Base-by-base conservation (phyloP, 1,140 invertebrate genomes). In the Ips nitidus region DNA sequence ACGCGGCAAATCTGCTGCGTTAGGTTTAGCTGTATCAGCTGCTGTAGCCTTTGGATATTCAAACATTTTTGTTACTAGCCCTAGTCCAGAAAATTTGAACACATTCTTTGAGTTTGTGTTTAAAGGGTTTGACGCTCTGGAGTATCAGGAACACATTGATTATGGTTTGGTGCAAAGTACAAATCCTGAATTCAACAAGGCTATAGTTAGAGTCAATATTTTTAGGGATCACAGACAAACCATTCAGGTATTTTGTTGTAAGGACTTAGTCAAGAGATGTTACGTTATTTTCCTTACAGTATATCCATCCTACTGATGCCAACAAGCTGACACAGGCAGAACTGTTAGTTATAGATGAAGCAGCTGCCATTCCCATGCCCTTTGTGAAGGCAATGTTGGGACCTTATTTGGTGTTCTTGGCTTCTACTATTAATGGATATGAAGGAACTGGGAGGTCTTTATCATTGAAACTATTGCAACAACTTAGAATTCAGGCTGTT, bases 401-500 rank as follows among this genome's bases (percentile, higher is more conserved):
- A 0, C 94, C 96, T 1, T 98, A 98, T 79, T 83, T 99, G 43
- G 93, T 97, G 2, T 96, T 99, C 78, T 88, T 99, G 77, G 91
- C 98, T 0, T 99, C 98, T 0, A 99, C 98, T 0, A 94, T 99
- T 41, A 97, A 98, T 80, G 97, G 96, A 77, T 99, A 99, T 81
- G 98, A 99, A 86, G 98, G 98, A 61, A 99, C 98, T 0, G 97
- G 98, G 36, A 84, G 98, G 37, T 98, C 96, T 1, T 83, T 99
- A 2, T 98, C 96, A 0, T 82, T 99, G 7, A 99, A 99, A 84
- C 82, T 99, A 1, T 88, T 99, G 22, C 89, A 97, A 71, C 94
- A 99, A 77, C 83, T 99, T 1, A 80, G 92, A 62, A 82, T 85
- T 47, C 90, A 93, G 76, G 76, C 78, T 7, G 78, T 77, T 4